Base-by-base conservation (phyloP, 2,888 invertebrate species). In the Escarpia spicata region DNA sequence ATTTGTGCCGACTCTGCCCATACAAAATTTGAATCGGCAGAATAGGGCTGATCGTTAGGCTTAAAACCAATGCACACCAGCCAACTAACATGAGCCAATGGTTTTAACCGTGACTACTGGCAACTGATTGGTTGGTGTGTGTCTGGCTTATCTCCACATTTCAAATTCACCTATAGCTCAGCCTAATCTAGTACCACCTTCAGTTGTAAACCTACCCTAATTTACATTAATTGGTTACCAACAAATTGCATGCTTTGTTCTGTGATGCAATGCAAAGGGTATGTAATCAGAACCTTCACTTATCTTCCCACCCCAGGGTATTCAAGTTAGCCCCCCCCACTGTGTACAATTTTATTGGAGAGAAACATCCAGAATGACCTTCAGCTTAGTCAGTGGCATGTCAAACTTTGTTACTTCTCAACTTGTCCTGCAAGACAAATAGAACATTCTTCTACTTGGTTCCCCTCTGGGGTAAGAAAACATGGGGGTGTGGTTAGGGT, bases 261-360 rank as follows among this genome's bases (percentile, higher is more conserved):
- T 6, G 52, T 75, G 75, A 75, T 75, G 26, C n/a, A 75, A 26
- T 26, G 19, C 75, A 52, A 52, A 2, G 75, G n/a, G 6, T 75
- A 75, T 26, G 26, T 26, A 75, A n/a, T 75, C 75, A 75, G 12
- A 75, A 19, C 19, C 75, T 26, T 60, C 60, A 60, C 75, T 75
- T 75, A 75, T 75, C 75, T 75, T 26, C 26, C 75, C 75, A 75
- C 75, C 75, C 75, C 75, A 75, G 75, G 75, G 75, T 75, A 75
- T 15, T 19, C 75, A 75, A 26, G 75, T 3, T 2, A 75, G 2
- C 75, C 75, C 26, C 75, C 75, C 19, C 3, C 60, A 19, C 45
- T 19, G 75, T 15, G 19, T 75, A 26, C 19, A 19, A 37, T 75
- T 60, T 75, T 75, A 75, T 75, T 75, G 75, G 26, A 26, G 26